Evolutionary conservation across 2,113 vertebrate genomes (phyloP).

Genomic region (Danio rerio): DNA sequence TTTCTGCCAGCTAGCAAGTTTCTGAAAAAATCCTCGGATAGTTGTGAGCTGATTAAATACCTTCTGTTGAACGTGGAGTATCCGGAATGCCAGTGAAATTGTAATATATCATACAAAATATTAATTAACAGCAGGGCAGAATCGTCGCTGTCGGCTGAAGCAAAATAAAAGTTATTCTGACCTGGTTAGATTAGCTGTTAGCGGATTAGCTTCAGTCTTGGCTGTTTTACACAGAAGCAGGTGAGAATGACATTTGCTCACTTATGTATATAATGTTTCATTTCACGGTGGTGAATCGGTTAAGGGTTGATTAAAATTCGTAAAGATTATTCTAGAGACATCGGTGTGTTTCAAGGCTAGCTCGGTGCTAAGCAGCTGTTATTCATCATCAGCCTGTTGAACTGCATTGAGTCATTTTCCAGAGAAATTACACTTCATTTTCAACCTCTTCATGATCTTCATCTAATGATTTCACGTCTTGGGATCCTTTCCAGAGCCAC

Average conservation of each 20-base stretch:
- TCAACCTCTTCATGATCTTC: background rate
- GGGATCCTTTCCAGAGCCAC: background rate
- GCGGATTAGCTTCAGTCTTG: constrained; percentile 22
- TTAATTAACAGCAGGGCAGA: background rate
- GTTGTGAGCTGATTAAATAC: constrained; percentile 29
- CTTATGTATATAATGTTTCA: background rate
- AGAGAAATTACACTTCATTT: too few relatives aligned
- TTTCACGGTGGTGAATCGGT: too few relatives aligned
- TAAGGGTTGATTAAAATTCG: background rate
- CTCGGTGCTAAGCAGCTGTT: constrained; percentile 26
- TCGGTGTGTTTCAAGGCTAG: background rate
- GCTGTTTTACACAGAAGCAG: constrained; percentile 22
- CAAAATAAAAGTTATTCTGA: constrained; percentile 11
- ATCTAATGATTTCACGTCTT: background rate
- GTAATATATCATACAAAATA: background rate
- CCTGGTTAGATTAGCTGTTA: constrained; percentile 34
- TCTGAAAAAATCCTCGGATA: background rate
- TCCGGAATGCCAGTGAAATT: background rate
- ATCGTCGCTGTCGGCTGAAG: background rate
- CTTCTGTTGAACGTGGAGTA: background rate
- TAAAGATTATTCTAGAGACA: background rate
- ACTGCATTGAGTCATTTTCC: background rate
- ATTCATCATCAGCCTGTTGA: constrained; percentile 17
- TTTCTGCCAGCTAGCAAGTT: constrained; percentile 45
- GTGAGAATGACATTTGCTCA: constrained; percentile 7